Evolutionary conservation across 1,140 invertebrate genomes (phyloP), one percentile per base, ranked within the genome.

Genomic region (Scaptomyza graminum): DNA sequence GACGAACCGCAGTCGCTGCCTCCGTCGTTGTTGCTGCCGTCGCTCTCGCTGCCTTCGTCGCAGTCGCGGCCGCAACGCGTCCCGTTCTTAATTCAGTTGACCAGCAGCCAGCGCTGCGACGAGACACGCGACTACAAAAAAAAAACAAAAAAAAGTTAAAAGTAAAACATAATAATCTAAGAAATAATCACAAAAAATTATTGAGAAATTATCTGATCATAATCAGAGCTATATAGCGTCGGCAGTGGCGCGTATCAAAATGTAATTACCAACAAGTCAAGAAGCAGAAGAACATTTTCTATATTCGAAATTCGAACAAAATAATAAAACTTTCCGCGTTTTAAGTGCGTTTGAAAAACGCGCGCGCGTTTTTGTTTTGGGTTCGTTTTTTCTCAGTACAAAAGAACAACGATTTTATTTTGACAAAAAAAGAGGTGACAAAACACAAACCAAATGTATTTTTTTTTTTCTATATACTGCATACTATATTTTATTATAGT

Each of bases 21-120:
- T 59, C 18, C 15, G 52, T 16, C 22, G 56, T 12, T n/a, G 52
- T 22, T 62, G 59, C 51, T 52, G 76, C 22, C 60, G 31, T 37
- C 54, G 72, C 57, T 49, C 39, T 16, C 55, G 55, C 59, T 54
- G 75, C 62, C 59, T 67, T 39, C 39, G 57, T 63, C 68, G 70
- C 78, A 65, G 67, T 57, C 71, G 49, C 79, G 64, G 74, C 63
- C 67, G 57, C 54, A 73, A 57, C 41, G 57, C 75, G 79, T 70
- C 73, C 62, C 88, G 81, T 89, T 89, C 77, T 90, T 90, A 90
- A 90, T 84, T 90, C 80, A 90, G 88, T 90, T 90, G 88, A 90
- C 88, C 88, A 90, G 87, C 87, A 90, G 76, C 82, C 88, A 73
- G 74, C 79, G 78, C 76, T 70, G 74, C 80, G 73, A 80, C 72